Evolutionary conservation across 2,113 vertebrate genomes (phyloP).

Genomic region (Tachysurus vachellii): DNA sequence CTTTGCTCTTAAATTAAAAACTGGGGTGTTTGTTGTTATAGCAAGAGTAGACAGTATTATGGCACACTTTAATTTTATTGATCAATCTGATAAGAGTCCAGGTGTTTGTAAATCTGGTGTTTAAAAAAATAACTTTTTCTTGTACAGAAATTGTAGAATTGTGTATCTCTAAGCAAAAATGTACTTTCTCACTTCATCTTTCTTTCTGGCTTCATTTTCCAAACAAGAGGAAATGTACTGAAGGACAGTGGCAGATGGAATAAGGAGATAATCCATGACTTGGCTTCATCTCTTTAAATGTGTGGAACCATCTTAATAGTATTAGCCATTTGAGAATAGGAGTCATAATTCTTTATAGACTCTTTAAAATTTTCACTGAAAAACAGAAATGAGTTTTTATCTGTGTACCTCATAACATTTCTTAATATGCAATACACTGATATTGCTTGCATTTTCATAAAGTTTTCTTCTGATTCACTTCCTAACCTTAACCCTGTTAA

Average conservation of each 20-base stretch:
- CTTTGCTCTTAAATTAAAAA: background rate
- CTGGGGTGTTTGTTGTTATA: background rate
- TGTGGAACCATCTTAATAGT: background rate
- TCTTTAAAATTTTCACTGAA: slow-evolving; percentile 5
- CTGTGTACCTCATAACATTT: background rate
- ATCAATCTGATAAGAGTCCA: background rate
- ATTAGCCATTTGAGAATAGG: slow-evolving; percentile 3
- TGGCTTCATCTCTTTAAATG: background rate
- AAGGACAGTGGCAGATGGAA: slow-evolving; percentile 45
- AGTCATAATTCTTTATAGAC: slow-evolving; percentile 21
- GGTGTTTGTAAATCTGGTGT: background rate
- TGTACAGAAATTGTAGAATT: background rate
- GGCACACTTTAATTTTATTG: too few relatives aligned
- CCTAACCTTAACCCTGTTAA: background rate
- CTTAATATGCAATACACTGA: background rate
- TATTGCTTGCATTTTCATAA: background rate
- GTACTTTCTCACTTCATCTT: background rate
- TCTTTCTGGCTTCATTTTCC: slow-evolving; percentile 15
- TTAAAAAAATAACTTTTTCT: background rate
- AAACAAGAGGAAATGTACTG: slow-evolving; percentile 25
- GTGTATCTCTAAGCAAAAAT: background rate
- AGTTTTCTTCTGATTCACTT: background rate
- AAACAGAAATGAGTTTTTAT: slow-evolving; percentile 13
- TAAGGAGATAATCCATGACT: slow-evolving; percentile 15
- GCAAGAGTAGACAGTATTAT: background rate